These are phyloP conservation scores for Drosophila sordidapex DNA, from an alignment of 2,888 invertebrate genomes.

Conservation along the genomic window DNA sequence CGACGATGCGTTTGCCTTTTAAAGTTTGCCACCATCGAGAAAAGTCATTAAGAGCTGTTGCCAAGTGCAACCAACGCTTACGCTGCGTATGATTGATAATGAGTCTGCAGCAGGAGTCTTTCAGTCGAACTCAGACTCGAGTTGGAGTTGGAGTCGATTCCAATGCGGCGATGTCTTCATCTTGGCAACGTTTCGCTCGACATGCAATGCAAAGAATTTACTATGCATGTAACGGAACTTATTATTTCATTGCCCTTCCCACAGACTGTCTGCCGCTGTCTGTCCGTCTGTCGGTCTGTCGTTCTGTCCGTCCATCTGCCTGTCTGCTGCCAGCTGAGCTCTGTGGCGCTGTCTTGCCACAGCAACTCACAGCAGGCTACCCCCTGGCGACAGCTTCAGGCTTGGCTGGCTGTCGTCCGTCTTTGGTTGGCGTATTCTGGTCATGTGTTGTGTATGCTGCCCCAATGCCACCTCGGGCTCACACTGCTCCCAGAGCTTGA, in stretches of 20 bases:
- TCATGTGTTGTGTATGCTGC: constrained; percentile 44
- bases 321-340: constrained; percentile 36
- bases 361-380: constrained; percentile 37
- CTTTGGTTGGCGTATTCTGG: constrained; percentile 47
- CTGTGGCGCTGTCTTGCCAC: constrained; percentile 27
- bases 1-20: constrained; percentile 52
- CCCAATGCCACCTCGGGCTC: constrained; percentile 34
- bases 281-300: not conserved
- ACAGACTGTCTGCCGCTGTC: not conserved
- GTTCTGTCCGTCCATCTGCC: not conserved
- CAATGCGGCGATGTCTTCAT: constrained; percentile 43
- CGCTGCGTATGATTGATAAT: constrained; percentile 79
- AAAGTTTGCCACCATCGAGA: constrained; percentile 25
- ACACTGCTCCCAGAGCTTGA: constrained; percentile 19
- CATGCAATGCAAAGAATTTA: constrained; percentile 63
- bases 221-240: constrained; percentile 70
- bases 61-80: constrained; percentile 36
- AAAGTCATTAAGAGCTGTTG: constrained; percentile 73
- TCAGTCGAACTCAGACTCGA: not conserved
- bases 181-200: constrained; percentile 11
- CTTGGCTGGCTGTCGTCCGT: constrained; percentile 14
- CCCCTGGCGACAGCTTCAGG: constrained; percentile 23
- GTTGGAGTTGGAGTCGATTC: not conserved
- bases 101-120: constrained; percentile 32
- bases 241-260: constrained; percentile 53